These are phyloP conservation scores for Diploptera punctata DNA, from an alignment of 2,888 invertebrate species.

Conservation along the genomic window DNA sequence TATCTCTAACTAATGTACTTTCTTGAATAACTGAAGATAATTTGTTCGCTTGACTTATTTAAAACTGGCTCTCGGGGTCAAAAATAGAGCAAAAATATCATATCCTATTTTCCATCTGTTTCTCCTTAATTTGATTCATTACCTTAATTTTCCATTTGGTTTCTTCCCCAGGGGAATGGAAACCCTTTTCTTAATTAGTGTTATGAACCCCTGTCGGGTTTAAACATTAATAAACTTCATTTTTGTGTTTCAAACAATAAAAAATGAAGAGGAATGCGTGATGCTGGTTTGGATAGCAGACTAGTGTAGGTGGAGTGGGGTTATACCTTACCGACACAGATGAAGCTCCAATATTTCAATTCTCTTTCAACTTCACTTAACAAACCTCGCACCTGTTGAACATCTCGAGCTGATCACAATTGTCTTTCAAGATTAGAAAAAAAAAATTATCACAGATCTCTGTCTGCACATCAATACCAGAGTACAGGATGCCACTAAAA, in stretches of 20 bases:
- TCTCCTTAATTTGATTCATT: slow-evolving; percentile 16
- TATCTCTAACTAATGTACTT: background rate
- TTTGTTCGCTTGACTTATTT: background rate
- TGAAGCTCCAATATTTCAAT: background rate
- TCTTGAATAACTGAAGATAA: background rate
- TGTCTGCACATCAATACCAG: no score
- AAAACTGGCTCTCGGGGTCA: background rate
- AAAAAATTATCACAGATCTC: no score
- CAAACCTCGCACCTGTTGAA: no score
- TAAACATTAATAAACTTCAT: slow-evolving; percentile 25
- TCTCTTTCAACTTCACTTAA: no score
- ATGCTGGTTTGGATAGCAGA: background rate
- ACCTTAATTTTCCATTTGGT: slow-evolving; percentile 20
- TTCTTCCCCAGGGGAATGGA: slow-evolving; percentile 2
- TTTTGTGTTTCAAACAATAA: slow-evolving; percentile 14
- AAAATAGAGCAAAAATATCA: slow-evolving; percentile 7
- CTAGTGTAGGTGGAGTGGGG: background rate
- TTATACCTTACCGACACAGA: background rate
- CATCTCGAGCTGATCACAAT: no score
- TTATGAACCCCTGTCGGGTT: slow-evolving; percentile 23
- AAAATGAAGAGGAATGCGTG: background rate
- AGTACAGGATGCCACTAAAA: no score
- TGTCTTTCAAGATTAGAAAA: no score
- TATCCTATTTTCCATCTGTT: slow-evolving; percentile 21
- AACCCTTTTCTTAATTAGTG: slow-evolving; percentile 26